Evolutionary conservation across 2,888 invertebrate genomes (phyloP).

Genomic region (Tenthredo scrophulariae): DNA sequence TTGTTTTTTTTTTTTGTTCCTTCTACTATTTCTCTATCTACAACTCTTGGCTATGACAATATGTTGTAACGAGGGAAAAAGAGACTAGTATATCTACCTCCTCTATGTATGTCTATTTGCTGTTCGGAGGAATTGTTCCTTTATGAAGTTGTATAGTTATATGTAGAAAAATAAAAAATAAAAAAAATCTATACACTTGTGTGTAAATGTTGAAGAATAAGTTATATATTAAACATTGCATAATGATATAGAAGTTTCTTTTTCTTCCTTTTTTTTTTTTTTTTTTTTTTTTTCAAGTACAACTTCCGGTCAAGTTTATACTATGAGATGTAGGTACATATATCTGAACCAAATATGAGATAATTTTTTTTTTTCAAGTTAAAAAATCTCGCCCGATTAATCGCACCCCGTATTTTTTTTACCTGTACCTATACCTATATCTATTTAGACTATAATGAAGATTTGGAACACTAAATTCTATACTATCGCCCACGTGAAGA

Average conservation of each 20-base stretch:
- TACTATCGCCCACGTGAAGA: slow-evolving; percentile 40
- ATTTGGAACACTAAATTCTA: slow-evolving; percentile 44
- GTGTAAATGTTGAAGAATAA: background rate
- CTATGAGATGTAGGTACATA: no score
- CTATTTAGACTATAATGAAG: background rate
- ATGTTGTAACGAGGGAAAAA: background rate
- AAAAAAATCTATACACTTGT: background rate
- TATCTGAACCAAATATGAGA: background rate
- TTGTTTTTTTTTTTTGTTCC: background rate
- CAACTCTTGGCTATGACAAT: background rate
- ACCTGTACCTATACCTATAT: background rate
- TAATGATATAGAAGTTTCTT: background rate
- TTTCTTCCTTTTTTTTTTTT: background rate
- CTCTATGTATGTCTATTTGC: background rate
- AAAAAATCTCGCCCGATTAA: background rate
- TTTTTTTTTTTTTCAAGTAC: background rate
- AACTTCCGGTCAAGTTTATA: background rate
- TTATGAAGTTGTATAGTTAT: background rate
- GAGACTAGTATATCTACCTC: background rate
- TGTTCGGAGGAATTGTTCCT: background rate
- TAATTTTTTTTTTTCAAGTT: background rate
- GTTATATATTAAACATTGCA: background rate
- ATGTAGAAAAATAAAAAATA: no score
- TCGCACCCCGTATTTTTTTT: background rate
- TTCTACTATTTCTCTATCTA: background rate